Conservation (phyloP, 2,113 vertebrate species). For the Pogonocichla stellata region DNA sequence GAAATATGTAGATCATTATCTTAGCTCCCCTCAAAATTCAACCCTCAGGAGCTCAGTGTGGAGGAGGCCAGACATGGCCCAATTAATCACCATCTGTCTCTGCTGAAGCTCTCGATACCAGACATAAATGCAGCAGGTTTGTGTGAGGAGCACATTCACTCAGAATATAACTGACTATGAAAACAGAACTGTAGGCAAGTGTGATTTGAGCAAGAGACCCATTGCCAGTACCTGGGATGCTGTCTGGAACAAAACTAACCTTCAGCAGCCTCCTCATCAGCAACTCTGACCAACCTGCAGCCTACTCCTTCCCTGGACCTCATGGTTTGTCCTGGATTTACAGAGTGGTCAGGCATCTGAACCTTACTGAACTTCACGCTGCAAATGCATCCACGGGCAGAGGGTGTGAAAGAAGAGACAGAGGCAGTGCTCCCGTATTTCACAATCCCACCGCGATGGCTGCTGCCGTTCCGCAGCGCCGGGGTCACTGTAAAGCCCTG, state of each 20-base stretch:
- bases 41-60: background rate
- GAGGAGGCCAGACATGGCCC: slow-evolving; percentile 1
- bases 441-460: background rate
- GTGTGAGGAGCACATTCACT: background rate
- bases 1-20: background rate
- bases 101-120: background rate
- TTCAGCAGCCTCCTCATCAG: background rate
- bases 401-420: accelerated
- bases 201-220: background rate
- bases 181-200: background rate
- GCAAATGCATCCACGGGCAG: background rate
- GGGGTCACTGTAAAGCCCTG: accelerated
- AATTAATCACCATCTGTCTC: background rate
- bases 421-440: background rate
- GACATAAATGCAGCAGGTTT: background rate
- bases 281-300: background rate
- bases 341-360: background rate
- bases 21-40: slow-evolving; percentile 1
- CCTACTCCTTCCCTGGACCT: background rate
- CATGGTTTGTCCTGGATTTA: background rate
- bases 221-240: background rate
- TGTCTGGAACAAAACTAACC: background rate
- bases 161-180: background rate
- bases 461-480: background rate
- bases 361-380: background rate